Conservation (phyloP, 2,888 invertebrate genomes). For the Hirtodrosophila confusa region DNA sequence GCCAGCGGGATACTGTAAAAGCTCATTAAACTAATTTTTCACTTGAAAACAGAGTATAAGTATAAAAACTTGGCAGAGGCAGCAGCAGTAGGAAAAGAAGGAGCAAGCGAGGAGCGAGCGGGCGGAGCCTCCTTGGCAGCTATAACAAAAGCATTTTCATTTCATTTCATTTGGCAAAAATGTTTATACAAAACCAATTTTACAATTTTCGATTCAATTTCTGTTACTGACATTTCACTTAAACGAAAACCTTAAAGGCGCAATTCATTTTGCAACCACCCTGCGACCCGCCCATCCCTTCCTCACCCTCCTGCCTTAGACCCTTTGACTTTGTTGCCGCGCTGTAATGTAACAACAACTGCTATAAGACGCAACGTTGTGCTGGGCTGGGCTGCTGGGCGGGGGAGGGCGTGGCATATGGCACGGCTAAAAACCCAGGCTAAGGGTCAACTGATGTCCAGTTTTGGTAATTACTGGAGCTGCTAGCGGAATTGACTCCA, state of each 20-base stretch:
- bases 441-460: slow-evolving; percentile 45
- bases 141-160: slow-evolving; percentile 76
- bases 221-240: slow-evolving; percentile 84
- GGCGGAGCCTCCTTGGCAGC: slow-evolving; percentile 39
- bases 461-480: slow-evolving; percentile 8
- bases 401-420: slow-evolving; percentile 33
- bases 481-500: too few species aligned
- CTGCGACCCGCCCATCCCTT: background rate
- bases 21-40: too few species aligned
- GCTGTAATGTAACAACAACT: slow-evolving; percentile 23
- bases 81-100: background rate
- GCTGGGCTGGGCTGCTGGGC: slow-evolving; percentile 16
- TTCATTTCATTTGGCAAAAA: slow-evolving; percentile 77
- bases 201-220: slow-evolving; percentile 83
- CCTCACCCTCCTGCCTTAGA: slow-evolving; percentile 2
- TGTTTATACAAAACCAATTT: slow-evolving; percentile 80
- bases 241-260: slow-evolving; percentile 84
- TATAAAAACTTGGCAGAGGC: slow-evolving; percentile 6
- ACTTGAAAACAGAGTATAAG: slow-evolving; percentile 4
- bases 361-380: slow-evolving; percentile 3
- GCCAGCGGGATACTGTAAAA: too few species aligned
- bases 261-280: slow-evolving; percentile 49
- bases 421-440: background rate
- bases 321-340: slow-evolving; percentile 49
- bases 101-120: slow-evolving; percentile 2